Evolutionary conservation across 2,888 invertebrate genomes (phyloP).

Genomic region (Tetanocera ferruginea): DNA sequence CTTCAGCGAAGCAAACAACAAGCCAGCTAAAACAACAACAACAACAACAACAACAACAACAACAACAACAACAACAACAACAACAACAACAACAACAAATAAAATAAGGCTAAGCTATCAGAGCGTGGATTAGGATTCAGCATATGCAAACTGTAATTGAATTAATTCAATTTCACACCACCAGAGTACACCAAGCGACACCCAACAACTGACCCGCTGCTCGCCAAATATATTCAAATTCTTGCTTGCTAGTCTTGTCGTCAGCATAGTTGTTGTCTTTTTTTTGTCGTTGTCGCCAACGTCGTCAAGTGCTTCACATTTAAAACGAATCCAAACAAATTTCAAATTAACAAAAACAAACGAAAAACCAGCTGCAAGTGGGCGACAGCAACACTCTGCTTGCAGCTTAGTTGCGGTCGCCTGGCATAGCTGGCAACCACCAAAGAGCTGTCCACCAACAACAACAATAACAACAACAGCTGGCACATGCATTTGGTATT

Average conservation of each 20-base stretch:
- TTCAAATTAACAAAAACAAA: constrained; percentile 33
- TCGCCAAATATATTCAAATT: neutral
- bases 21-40: neutral
- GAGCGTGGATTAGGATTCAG: constrained; percentile 6
- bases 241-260: neutral
- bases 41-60: neutral
- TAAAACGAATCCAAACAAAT: constrained; percentile 21
- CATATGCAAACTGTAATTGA: constrained; percentile 36
- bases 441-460: neutral
- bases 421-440: neutral
- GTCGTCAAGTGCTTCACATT: neutral
- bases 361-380: neutral
- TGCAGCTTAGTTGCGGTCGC: neutral
- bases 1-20: neutral
- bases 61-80: neutral
- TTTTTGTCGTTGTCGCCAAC: neutral
- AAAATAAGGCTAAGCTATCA: neutral
- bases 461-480: neutral
- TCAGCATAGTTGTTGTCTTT: neutral
- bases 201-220: neutral
- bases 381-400: neutral
- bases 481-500: constrained; percentile 2
- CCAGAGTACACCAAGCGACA: neutral
- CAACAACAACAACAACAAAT: neutral
- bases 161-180: constrained; percentile 33